A percentile compares a stretch with the other conserved stretches of the same genome.
Conservation (phyloP, 2,797 vertebrate species). For the Acanthis flammea region DNA sequence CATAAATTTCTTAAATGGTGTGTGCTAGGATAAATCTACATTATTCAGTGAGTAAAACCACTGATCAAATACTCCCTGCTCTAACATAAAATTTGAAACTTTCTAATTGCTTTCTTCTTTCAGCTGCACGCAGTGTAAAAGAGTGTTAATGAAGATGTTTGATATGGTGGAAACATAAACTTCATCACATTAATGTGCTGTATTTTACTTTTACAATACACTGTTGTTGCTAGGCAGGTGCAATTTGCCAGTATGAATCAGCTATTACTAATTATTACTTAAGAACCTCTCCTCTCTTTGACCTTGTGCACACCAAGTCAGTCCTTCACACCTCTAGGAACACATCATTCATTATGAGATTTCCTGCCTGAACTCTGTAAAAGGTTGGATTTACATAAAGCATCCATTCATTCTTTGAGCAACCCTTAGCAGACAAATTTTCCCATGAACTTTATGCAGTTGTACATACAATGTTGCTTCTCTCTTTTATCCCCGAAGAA, state of each 20-base stretch:
- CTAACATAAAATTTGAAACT: constrained; percentile 18
- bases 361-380: constrained; percentile 2
- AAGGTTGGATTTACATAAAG: constrained; percentile 46
- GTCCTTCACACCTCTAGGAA: neutral
- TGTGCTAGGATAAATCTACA: neutral
- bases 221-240: neutral
- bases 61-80: neutral
- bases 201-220: constrained; percentile 36
- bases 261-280: neutral
- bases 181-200: neutral
- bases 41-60: neutral
- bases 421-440: constrained; percentile 7
- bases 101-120: constrained; percentile 27
- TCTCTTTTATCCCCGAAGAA: constrained; percentile 5
- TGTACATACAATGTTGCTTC: neutral
- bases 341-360: neutral
- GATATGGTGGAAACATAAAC: constrained; percentile 2
- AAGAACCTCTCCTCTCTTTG: neutral
- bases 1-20: neutral
- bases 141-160: neutral
- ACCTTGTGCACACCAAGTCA: neutral
- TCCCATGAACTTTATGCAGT: constrained; percentile 23
- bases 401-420: neutral
- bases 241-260: neutral
- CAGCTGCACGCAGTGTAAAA: neutral